A percentile compares a stretch with the other conserved stretches of the same genome.
phyloP scores from a whole-genome alignment of 1,140 invertebrate genomes.

The Lepidotrigona ventralis region DNA sequence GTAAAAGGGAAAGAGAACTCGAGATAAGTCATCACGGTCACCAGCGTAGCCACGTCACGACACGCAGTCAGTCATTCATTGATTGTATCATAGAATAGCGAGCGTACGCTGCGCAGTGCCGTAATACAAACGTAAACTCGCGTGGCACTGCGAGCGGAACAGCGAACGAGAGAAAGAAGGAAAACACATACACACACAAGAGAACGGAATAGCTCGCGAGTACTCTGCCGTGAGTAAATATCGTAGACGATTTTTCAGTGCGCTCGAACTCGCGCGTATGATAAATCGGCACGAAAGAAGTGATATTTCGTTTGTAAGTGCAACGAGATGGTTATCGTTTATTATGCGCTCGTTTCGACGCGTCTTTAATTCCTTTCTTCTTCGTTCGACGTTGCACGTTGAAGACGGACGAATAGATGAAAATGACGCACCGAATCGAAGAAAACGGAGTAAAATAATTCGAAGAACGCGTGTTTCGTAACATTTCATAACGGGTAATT shows the following conservation, averaged over 20 bases:
- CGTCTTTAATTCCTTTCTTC: neutral
- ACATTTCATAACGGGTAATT: neutral
- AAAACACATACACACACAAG: neutral
- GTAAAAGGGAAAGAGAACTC: constrained; percentile 13
- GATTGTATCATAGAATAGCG: constrained; percentile 70
- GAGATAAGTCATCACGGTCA: constrained; percentile 66
- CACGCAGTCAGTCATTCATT: constrained; percentile 71
- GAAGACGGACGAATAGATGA: too few species aligned
- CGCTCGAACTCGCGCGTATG: too few species aligned
- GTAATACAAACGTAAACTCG: constrained; percentile 62
- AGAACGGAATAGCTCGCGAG: constrained; percentile 46
- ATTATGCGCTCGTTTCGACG: neutral
- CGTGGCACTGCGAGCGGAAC: constrained; percentile 51
- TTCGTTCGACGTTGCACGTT: neutral
- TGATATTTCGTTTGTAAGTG: neutral
- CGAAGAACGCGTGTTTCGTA: neutral
- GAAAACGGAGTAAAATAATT: neutral
- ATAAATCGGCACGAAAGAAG: neutral
- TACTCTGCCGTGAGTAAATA: constrained; percentile 37
- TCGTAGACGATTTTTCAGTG: constrained; percentile 9
- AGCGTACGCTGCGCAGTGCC: constrained; percentile 57
- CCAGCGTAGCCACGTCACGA: constrained; percentile 56
- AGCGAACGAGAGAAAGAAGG: constrained; percentile 4
- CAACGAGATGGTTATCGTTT: neutral
- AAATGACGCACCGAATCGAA: neutral